Evolutionary conservation across 2,888 invertebrate species (phyloP).

Genomic region (Lycia hirtaria): DNA sequence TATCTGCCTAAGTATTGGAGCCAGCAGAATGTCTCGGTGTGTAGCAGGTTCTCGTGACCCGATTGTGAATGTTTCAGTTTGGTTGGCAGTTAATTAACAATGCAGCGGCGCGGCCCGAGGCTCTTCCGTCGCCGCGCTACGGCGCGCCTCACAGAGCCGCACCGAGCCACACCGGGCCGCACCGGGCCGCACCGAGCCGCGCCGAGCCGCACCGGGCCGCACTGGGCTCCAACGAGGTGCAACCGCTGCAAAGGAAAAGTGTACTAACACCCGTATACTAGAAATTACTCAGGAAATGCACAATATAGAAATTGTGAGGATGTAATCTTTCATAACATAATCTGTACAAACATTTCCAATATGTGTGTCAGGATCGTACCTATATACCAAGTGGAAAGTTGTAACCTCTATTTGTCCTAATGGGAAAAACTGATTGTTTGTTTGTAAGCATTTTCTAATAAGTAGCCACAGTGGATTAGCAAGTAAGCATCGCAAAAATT

Average conservation of each 20-base stretch:
- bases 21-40: neutral
- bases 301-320: neutral
- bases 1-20: neutral
- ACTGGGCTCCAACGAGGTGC: neutral
- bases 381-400: no score
- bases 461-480: no score
- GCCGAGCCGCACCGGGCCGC: slow-evolving; percentile 42
- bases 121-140: slow-evolving; percentile 47
- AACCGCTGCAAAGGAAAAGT: neutral
- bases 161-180: slow-evolving; percentile 34
- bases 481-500: no score
- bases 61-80: slow-evolving; percentile 43
- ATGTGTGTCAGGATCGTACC: no score
- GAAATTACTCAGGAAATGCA: neutral
- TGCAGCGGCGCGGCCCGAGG: slow-evolving; percentile 49
- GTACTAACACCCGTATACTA: neutral
- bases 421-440: no score
- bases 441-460: no score
- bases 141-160: slow-evolving; percentile 42
- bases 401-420: no score
- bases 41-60: slow-evolving; percentile 40
- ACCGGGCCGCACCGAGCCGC: no score
- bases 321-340: no score
- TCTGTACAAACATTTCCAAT: no score
- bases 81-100: slow-evolving; percentile 70